These are phyloP conservation scores for Menura novaehollandiae DNA, from an alignment of 2,113 vertebrate genomes.

Conservation along the genomic window DNA sequence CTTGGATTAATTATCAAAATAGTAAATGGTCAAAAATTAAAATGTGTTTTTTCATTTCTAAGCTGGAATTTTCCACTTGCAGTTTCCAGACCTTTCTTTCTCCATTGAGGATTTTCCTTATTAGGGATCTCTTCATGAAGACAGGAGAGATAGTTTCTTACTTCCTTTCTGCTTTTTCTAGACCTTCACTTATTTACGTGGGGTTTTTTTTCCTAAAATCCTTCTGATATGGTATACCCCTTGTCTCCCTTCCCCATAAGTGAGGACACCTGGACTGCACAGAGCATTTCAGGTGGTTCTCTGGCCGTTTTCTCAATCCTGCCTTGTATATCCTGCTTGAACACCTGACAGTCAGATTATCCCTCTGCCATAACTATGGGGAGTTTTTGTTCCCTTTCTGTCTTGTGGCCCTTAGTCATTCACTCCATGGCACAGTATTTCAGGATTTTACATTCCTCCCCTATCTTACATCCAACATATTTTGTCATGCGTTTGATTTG, in stretches of 20 bases:
- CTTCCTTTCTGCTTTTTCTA: neutral
- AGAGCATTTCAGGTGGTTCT: neutral
- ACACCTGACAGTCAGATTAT: neutral
- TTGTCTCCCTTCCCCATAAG: neutral
- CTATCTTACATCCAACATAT: neutral
- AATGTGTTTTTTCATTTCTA: neutral
- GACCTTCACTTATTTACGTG: neutral
- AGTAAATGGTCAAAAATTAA: neutral
- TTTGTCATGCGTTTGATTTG: neutral
- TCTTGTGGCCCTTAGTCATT: neutral
- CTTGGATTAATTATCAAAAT: neutral
- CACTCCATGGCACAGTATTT: neutral
- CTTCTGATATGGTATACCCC: neutral
- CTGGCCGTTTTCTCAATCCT: neutral
- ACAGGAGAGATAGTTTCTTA: neutral
- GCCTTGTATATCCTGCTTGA: neutral
- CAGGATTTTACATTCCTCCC: neutral
- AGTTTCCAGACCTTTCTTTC: neutral
- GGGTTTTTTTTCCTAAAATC: neutral
- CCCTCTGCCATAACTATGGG: accelerated
- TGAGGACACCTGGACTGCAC: neutral
- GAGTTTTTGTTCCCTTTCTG: neutral
- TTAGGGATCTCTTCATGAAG: neutral
- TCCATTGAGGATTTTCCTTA: neutral
- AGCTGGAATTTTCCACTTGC: neutral